phyloP scores from a whole-genome alignment of 1,140 invertebrate species.

The Bombus confusus region DNA sequence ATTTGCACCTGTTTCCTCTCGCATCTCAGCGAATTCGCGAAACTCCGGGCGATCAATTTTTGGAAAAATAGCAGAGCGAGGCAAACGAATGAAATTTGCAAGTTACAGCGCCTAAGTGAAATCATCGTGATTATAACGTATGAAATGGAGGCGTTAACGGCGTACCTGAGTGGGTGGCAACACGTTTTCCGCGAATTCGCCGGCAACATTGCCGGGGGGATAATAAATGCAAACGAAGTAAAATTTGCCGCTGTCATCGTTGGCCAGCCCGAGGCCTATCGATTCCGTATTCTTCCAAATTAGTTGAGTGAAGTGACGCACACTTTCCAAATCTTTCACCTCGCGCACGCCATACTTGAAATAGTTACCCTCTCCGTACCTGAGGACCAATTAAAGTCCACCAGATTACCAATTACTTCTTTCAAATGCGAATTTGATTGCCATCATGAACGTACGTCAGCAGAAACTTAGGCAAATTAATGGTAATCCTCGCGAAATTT shows the following conservation, averaged over 20 bases:
- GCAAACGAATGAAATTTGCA: too few relatives aligned
- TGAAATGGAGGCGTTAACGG: neutral
- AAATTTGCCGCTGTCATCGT: conserved; percentile 80
- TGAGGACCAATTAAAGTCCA: conserved; percentile 12
- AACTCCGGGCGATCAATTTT: neutral
- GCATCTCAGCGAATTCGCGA: too few relatives aligned
- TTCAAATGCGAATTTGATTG: too few relatives aligned
- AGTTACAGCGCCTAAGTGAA: neutral
- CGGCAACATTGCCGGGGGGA: conserved; percentile 87
- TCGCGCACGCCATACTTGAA: conserved; percentile 64
- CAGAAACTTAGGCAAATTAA: too few relatives aligned
- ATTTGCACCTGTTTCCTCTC: neutral
- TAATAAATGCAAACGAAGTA: conserved; percentile 88
- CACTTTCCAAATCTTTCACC: conserved; percentile 46
- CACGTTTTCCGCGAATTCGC: conserved; percentile 85
- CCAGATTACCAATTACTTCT: too few relatives aligned
- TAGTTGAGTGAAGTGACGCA: conserved; percentile 85
- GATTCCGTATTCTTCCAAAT: conserved; percentile 86
- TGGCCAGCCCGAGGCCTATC: conserved; percentile 85
- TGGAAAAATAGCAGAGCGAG: too few relatives aligned
- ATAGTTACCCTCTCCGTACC: conserved; percentile 68
- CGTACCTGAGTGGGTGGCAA: conserved; percentile 48
- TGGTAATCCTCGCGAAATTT: too few relatives aligned
- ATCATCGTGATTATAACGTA: neutral
- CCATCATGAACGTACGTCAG: too few relatives aligned